Evolutionary conservation across 2,113 vertebrate genomes (phyloP), one percentile per base, ranked within the genome.

Genomic region (Dasypus novemcinctus): DNA sequence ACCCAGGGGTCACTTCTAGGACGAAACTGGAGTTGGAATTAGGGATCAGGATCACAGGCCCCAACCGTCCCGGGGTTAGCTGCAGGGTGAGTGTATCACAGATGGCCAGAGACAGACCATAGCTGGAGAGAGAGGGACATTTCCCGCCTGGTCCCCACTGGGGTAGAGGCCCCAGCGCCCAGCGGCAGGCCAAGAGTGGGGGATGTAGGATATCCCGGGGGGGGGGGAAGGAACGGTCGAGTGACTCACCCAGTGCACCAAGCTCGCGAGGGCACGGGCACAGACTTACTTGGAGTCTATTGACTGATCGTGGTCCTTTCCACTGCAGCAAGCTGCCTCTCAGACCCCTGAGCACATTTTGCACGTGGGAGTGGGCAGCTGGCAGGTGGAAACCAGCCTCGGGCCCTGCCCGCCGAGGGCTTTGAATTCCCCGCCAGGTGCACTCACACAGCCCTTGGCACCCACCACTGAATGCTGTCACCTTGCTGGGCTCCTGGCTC

Each of bases 231-330:
- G 33, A 63, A n/a, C 84, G 1, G 25, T 12, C 2, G 5, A 41
- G 66, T 14, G 84, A 49, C 64, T 36, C 61, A 41, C 43, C 41
- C 31, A 46, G 69, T 64, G 7, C 0, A 0, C 59, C 21, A 36
- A 93, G 54, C 64, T 85, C 63, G 49, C 43, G 72, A 71, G 89
- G 76, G 76, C 83, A 52, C 72, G 11, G 69, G 46, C 31, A 4
- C 12, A 31, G 72, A 38, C 33, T 87, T 9, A 3, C 18, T 1
- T 75, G 63, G 54, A n/a, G n/a, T 72, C 15, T 2, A 2, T 36
- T 17, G 18, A 29, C 10, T 36, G 29, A 23, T 1, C 5, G 8
- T 33, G 36, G 38, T 7, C 36, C 21, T 43, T 59, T 46, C 20
- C 20, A n/a, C 57, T 7, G 46, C 57, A 59, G 18, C 21, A 17